These are phyloP conservation scores for Triops cancriformis DNA, from an alignment of 1,140 invertebrate species.

Conservation along the genomic window DNA sequence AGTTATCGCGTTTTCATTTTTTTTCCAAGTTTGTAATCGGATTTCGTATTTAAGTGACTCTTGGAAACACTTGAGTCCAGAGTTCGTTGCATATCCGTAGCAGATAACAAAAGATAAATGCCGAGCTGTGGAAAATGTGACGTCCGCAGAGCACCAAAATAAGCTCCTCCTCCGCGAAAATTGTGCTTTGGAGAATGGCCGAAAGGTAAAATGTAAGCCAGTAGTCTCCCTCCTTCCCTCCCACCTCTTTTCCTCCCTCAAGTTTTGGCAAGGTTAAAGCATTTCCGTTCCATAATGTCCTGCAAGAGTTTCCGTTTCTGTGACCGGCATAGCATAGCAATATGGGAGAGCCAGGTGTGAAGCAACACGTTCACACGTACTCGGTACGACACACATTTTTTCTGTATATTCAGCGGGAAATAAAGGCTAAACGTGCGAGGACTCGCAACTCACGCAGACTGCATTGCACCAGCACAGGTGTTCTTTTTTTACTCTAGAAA, in stretches of 20 bases:
- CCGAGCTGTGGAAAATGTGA: neutral
- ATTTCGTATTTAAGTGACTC: no score
- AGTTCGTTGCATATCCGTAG: no score
- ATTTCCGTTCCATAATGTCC: constrained; percentile 1
- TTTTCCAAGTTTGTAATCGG: no score
- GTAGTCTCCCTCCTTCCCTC: neutral
- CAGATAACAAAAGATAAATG: neutral
- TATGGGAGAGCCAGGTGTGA: neutral
- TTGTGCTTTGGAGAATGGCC: neutral
- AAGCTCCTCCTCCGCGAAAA: neutral
- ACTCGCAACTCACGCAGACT: neutral
- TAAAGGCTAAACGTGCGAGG: neutral
- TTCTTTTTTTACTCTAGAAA: neutral
- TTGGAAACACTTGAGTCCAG: no score
- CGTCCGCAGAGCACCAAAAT: neutral
- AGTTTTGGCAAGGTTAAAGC: constrained; percentile 10
- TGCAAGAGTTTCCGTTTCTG: neutral
- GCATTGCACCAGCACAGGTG: constrained; percentile 7
- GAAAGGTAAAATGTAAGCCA: neutral
- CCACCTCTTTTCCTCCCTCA: neutral
- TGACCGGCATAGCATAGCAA: neutral
- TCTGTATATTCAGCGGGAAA: neutral
- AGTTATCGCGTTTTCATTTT: no score
- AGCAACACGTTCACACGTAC: constrained; percentile 2
- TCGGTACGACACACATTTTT: neutral